phyloP scores from a whole-genome alignment of 1,140 invertebrate species.

The Lepidotrigona ventralis region DNA sequence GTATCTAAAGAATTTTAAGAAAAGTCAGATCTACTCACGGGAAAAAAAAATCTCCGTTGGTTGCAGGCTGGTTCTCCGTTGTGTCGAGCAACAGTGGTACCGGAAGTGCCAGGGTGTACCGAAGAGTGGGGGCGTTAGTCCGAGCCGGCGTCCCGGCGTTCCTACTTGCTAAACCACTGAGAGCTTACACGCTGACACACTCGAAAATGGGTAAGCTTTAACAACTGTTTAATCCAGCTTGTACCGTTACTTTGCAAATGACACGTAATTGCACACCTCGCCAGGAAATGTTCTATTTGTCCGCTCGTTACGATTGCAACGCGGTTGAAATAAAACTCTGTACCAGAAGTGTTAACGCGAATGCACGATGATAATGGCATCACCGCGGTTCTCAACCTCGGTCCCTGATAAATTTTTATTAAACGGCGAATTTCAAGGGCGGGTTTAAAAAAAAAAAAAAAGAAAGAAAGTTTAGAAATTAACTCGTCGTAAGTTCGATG shows the following conservation, averaged over 20 bases:
- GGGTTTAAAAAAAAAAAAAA: no score
- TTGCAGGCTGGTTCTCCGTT: conserved; percentile 80
- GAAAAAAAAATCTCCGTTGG: conserved; percentile 1
- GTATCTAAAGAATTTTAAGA: neutral
- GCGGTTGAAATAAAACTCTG: neutral
- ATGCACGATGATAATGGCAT: conserved; percentile 2
- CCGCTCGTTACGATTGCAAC: conserved; percentile 14
- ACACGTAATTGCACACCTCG: conserved; percentile 25
- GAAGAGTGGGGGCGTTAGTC: conserved; percentile 75
- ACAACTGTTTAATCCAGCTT: neutral
- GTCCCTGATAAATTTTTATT: no score
- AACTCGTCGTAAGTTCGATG: no score
- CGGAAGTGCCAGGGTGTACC: conserved; percentile 76
- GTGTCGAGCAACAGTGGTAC: conserved; percentile 77
- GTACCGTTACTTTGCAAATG: conserved; percentile 2
- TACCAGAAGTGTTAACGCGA: neutral
- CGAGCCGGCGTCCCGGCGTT: conserved; percentile 77
- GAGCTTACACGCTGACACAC: conserved; percentile 77
- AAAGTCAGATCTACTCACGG: neutral
- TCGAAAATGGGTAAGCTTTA: conserved; percentile 76
- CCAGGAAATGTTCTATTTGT: conserved; percentile 7
- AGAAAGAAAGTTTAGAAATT: no score
- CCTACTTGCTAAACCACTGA: conserved; percentile 74
- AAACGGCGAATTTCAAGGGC: no score
- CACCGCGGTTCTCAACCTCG: no score